Base-by-base conservation (phyloP, 2,113 vertebrate species). In the Rutilus rutilus region DNA sequence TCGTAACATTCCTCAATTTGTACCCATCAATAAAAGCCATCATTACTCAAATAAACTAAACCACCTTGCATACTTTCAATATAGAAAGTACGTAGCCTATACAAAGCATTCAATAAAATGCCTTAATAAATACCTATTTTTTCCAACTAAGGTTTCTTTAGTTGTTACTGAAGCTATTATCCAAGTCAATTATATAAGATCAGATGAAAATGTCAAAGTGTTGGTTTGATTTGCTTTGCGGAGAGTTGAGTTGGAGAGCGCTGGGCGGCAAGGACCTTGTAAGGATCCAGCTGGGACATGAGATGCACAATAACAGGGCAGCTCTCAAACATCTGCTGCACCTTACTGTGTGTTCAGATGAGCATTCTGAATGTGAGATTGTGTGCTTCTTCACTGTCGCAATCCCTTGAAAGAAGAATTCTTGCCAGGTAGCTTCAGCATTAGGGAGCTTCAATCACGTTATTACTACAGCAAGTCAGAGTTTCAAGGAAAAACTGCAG, bases 281-380 rank as follows among this genome's bases (percentile, higher is more conserved):
- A 75, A 76, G 73, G 23, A 74, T 57, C 86, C 86, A 87, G 88
- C 83, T 85, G 85, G 52, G 60, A 77, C 67, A 45, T 52, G 25
- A 73, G 42, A 77, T 64, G 80, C 62, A 82, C 50, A 83, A 85
- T 82, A 83, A 45, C 25, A 83, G 25, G 11, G 64, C 64, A 33
- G 60, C 50, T 73, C 60, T 71, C 50, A 69, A 77, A 79, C 85
- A 89, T 78, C 85, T 82, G 82, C 21, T 82, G 39, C 65, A 60
- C 67, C 65, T 86, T 81, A 65, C 67, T 88, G 62, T 79, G 65
- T 79, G 83, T 88, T 86, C 82, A 59, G 67, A 85, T 64, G 73
- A 82, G 52, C 78, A 71, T 77, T 30, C 57, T 62, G 11, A 15
- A 15, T 65, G 27, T 30, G 17, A 45, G 27, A 69, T 21, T 65